These are phyloP conservation scores for Rhagoletis pomonella DNA, from an alignment of 1,140 invertebrate species.

Conservation along the genomic window DNA sequence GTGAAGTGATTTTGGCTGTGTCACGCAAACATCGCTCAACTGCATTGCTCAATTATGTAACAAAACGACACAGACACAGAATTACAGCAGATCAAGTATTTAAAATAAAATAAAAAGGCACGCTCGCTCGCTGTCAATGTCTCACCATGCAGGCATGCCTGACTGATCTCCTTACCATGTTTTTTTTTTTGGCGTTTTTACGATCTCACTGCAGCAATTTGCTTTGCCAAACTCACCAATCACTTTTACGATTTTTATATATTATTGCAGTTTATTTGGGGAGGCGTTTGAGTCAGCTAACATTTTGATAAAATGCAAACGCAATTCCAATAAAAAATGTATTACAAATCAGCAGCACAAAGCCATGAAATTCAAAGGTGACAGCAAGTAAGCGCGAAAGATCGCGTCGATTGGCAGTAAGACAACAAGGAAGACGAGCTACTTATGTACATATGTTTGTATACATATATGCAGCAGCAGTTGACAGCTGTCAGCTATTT, in stretches of 20 bases:
- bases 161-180: neutral
- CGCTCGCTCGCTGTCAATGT: neutral
- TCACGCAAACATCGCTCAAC: neutral
- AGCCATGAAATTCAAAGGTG: neutral
- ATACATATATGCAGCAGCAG: neutral
- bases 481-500: constrained; percentile 11
- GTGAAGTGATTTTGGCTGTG: neutral
- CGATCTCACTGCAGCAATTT: neutral
- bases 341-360: neutral
- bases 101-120: neutral
- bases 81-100: neutral
- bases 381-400: neutral
- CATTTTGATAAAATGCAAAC: neutral
- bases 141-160: neutral
- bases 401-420: neutral
- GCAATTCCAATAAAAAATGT: neutral
- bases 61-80: neutral
- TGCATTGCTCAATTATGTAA: neutral
- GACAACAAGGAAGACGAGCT: constrained; percentile 6
- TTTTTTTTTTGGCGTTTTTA: neutral
- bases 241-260: neutral
- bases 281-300: neutral
- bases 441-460: neutral
- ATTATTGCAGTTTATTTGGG: neutral
- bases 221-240: neutral